Conservation (phyloP, 1,140 invertebrate species). For the Trichonephila clavata region DNA sequence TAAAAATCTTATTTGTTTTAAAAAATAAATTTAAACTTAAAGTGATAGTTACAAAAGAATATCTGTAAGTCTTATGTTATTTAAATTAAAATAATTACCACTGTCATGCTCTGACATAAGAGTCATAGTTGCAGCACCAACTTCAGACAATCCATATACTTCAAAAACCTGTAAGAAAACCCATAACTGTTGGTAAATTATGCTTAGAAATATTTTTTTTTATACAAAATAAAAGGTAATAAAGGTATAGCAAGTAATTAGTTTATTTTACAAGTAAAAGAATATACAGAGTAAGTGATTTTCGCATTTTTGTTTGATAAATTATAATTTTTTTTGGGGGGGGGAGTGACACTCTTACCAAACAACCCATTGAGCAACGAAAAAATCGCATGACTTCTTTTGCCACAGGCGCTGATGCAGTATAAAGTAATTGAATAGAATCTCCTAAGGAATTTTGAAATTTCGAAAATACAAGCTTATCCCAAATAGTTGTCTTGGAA, state of each 20-base stretch:
- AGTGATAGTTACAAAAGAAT: too few species aligned
- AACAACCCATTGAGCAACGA: slow-evolving; percentile 81
- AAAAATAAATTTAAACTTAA: too few species aligned
- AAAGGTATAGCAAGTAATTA: neutral
- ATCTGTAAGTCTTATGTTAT: too few species aligned
- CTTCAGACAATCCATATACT: slow-evolving; percentile 99
- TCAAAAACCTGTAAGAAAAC: slow-evolving; percentile 85
- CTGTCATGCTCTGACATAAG: slow-evolving; percentile 94
- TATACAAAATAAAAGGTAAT: too few species aligned
- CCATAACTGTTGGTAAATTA: too few species aligned
- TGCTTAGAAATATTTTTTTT: too few species aligned
- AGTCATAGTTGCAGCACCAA: slow-evolving; percentile 93
- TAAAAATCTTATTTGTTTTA: too few species aligned
- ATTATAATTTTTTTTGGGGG: too few species aligned
- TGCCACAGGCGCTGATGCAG: slow-evolving; percentile 82
- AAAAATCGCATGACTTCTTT: slow-evolving; percentile 81
- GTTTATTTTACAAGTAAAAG: neutral
- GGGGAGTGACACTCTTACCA: slow-evolving; percentile 77
- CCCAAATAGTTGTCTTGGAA: slow-evolving; percentile 81
- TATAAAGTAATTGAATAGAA: slow-evolving; percentile 79
- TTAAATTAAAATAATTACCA: slow-evolving; percentile 82
- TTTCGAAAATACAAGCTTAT: slow-evolving; percentile 81
- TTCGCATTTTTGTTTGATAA: too few species aligned
- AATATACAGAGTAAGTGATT: too few species aligned
- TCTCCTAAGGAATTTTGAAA: slow-evolving; percentile 81